phyloP scores from a whole-genome alignment of 2,113 vertebrate genomes.

The Corynorhinus townsendii region DNA sequence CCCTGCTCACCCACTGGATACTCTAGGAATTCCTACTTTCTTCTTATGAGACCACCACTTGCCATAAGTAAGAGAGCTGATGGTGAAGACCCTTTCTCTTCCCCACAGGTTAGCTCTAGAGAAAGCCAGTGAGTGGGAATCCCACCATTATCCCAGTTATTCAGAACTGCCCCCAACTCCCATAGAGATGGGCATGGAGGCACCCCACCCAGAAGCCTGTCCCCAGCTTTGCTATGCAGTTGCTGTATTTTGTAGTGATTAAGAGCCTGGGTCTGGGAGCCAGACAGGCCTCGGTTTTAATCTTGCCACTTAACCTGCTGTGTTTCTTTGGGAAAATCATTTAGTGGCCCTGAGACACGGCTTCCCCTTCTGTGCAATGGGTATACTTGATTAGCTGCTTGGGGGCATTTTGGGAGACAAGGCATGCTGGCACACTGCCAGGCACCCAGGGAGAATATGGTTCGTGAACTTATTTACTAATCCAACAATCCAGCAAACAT shows the following conservation, averaged over 20 bases:
- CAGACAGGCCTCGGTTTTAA: not conserved
- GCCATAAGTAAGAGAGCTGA: not conserved
- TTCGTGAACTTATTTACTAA: not conserved
- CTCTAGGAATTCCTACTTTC: not conserved
- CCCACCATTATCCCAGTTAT: not conserved
- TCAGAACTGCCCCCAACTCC: not conserved
- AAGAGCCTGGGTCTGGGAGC: not conserved
- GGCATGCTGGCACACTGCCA: not conserved
- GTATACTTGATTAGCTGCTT: not conserved
- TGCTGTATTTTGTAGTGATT: not conserved
- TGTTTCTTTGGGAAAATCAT: not conserved
- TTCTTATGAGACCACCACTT: not conserved
- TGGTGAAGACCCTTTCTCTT: not conserved
- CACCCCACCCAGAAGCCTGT: fast-evolving
- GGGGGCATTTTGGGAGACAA: not conserved
- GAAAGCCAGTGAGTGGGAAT: not conserved
- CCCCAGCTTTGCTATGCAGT: not conserved
- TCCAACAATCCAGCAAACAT: fast-evolving
- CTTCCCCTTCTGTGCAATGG: not conserved
- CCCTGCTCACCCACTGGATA: not conserved
- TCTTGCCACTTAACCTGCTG: not conserved
- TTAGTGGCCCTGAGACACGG: not conserved
- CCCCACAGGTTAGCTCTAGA: not conserved
- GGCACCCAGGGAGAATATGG: not conserved
- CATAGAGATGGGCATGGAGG: too few species aligned